Evolutionary conservation across 2,888 invertebrate genomes (phyloP), one percentile per base, ranked within the genome.

Genomic region (Hoplodrina ambigua): DNA sequence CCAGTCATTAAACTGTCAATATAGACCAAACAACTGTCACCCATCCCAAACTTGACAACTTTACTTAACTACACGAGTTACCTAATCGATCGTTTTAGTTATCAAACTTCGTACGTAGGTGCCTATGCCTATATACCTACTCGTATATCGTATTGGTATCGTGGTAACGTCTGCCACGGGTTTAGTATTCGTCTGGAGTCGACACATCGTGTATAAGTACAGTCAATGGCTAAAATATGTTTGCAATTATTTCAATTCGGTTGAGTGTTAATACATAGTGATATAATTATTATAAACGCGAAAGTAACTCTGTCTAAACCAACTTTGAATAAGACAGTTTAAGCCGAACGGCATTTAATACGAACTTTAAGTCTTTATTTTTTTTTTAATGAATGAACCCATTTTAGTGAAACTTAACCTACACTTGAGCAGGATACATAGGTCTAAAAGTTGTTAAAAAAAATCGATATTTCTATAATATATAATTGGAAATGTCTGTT

Each of bases 171-270:
- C 64, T 78, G 75, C 19, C 19, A 7, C 50, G 4, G 13, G 56
- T 59, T 67, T 64, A 54, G 30, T 80, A 80, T 77, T 80, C 76
- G 67, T 59, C 80, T 68, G 75, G 50, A 63, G 75, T 58, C 57
- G 30, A 68, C 57, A 61, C 41, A 55, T 52, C 25, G 33, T 20
- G 50, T 59, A 0, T 13, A 33, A 0, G 52, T 44, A 72, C 61
- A 75, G 75, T 71, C 7, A 10, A 5, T 2, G 7, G 5, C 67
- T 50, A 10, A 44, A 19, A 13, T 41, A 25, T 10, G 4, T 44
- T 0, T n/a, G 4, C 7, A 49, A 59, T 19, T 58, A 17, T 0
- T 59, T 10, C 1, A n/a, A 15, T 15, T 1, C 1, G 7, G 17
- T 46, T 15, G 46, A 46, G 1, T 44, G 13, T 11, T 4, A 15